These are phyloP conservation scores for Megaustenia siamemsis DNA, from an alignment of 2,888 invertebrate species.

Conservation along the genomic window DNA sequence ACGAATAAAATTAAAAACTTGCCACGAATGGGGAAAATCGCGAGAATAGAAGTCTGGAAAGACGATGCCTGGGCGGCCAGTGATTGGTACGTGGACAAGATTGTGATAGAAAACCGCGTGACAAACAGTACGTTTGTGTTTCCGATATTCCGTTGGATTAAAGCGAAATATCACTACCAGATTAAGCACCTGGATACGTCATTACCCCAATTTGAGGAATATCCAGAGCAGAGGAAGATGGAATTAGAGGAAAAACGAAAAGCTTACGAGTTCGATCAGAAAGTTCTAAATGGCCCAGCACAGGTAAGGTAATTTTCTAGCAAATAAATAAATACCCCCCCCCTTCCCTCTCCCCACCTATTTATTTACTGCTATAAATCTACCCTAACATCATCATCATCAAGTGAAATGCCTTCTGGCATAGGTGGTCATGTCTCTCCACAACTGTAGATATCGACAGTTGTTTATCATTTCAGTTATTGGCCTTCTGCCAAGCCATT, in stretches of 20 bases:
- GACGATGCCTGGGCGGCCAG: conserved; percentile 76
- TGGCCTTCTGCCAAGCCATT: too few relatives aligned
- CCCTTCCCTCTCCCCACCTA: too few relatives aligned
- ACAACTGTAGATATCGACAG: too few relatives aligned
- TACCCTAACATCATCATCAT: too few relatives aligned
- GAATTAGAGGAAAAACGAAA: conserved; percentile 79
- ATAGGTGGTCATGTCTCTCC: too few relatives aligned
- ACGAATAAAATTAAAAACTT: conserved; percentile 48
- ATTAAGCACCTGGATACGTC: conserved; percentile 79
- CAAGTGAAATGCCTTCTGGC: too few relatives aligned
- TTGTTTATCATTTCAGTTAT: too few relatives aligned
- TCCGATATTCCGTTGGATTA: conserved; percentile 81
- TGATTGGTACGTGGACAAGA: conserved; percentile 80
- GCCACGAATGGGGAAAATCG: conserved; percentile 64
- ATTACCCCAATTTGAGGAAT: conserved; percentile 80
- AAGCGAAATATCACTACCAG: conserved; percentile 75
- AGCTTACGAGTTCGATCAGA: conserved; percentile 64
- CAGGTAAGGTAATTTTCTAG: conserved; percentile 66
- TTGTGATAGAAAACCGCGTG: conserved; percentile 72
- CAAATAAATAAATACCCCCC: too few relatives aligned
- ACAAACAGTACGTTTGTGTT: conserved; percentile 72
- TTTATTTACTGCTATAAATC: too few relatives aligned
- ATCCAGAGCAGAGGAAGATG: conserved; percentile 76
- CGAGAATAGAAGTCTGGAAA: conserved; percentile 77
- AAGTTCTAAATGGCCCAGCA: conserved; percentile 65